Percentiles rank a stretch among this genome's conserved stretches.
These are phyloP conservation scores for Zingel zingel DNA, from an alignment of 2,113 vertebrate genomes.

Conservation along the genomic window DNA sequence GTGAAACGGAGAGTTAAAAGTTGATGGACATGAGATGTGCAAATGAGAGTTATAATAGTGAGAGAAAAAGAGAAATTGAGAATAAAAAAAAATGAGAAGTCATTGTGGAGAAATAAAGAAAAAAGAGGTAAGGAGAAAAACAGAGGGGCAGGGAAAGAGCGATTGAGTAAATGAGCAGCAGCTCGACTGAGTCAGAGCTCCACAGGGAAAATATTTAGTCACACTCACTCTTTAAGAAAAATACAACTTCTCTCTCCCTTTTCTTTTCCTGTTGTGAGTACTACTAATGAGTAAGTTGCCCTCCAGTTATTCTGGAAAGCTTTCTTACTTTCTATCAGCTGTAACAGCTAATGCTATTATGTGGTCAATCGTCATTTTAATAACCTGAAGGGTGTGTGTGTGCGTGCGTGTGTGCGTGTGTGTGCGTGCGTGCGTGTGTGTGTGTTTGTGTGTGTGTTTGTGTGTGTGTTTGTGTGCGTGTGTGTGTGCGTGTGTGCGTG, in stretches of 20 bases:
- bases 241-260: constrained; percentile 21
- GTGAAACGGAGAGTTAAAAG: constrained; percentile 5
- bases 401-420: neutral
- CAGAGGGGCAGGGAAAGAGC: constrained; percentile 37
- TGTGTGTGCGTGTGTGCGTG: no score
- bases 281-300: constrained; percentile 45
- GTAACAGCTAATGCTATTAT: constrained; percentile 46
- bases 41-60: neutral
- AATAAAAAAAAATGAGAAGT: constrained; percentile 26
- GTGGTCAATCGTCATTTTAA: constrained; percentile 42
- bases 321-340: constrained; percentile 24
- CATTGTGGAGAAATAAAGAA: constrained; percentile 26
- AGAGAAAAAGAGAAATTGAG: neutral
- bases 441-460: no score
- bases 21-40: constrained; percentile 35
- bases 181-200: constrained; percentile 64
- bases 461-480: no score
- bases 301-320: constrained; percentile 7
- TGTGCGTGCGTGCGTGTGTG: no score
- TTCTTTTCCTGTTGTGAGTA: constrained; percentile 43
- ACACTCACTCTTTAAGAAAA: constrained; percentile 46
- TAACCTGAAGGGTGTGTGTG: constrained; percentile 39
- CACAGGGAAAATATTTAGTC: constrained; percentile 61
- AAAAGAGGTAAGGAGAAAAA: constrained; percentile 51
- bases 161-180: constrained; percentile 65